phyloP scores from a whole-genome alignment of 2,113 vertebrate species.

The Amia ocellicauda region DNA sequence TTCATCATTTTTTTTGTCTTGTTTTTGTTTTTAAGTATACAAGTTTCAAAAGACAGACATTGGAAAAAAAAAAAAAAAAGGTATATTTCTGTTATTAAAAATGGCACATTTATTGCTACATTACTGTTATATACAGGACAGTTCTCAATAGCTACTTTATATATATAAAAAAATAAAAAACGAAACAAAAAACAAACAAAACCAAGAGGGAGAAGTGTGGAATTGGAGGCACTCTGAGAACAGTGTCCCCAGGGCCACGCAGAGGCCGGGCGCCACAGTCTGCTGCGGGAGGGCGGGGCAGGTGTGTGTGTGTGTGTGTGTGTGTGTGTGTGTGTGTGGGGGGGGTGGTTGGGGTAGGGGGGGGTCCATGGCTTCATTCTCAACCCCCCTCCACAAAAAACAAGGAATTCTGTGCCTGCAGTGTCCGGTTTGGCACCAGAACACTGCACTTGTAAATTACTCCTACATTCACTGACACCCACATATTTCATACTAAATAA shows the following conservation, averaged over 20 bases:
- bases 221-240: constrained; percentile 67
- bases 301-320: too few species aligned
- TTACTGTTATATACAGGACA: constrained; percentile 93
- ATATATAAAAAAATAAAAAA: constrained; percentile 78
- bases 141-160: constrained; percentile 81
- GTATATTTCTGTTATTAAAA: constrained; percentile 84
- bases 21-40: constrained; percentile 70
- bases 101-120: constrained; percentile 96
- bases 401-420: too few species aligned
- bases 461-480: too few species aligned
- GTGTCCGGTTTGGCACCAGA: too few species aligned
- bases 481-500: too few species aligned
- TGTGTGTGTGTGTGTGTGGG: too few species aligned
- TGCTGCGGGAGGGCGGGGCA: constrained; percentile 11
- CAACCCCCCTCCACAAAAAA: too few species aligned
- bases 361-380: too few species aligned
- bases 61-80: constrained; percentile 65
- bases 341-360: too few species aligned
- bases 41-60: constrained; percentile 79
- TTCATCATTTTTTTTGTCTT: not conserved
- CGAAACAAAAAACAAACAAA: constrained; percentile 51
- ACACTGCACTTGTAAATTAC: too few species aligned
- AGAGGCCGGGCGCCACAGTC: constrained; percentile 49
- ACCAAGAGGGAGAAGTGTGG: constrained; percentile 45
- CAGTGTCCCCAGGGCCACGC: constrained; percentile 50